Conservation (phyloP, 1,140 invertebrate genomes). For the Eulimnadia texana region DNA sequence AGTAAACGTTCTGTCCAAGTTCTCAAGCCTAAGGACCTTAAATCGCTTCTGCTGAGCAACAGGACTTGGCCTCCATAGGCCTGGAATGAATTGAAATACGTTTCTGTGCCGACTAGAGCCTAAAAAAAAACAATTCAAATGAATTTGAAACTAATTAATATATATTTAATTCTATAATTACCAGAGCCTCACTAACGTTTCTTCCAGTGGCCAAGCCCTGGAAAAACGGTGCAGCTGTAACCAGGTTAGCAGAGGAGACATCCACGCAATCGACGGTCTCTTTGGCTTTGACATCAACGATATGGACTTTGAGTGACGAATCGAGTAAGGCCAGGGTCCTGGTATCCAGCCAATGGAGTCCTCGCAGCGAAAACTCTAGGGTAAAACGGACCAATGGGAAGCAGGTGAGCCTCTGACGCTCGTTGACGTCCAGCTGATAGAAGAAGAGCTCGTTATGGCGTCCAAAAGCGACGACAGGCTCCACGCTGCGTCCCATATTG, state of each 20-base stretch:
- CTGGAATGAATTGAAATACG: slow-evolving; percentile 79
- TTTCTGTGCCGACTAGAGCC: slow-evolving; percentile 67
- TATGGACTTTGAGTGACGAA: slow-evolving; percentile 1
- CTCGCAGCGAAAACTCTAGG: slow-evolving; percentile 7
- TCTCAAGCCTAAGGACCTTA: slow-evolving; percentile 64
- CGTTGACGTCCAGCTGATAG: slow-evolving; percentile 45
- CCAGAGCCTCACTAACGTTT: slow-evolving; percentile 58
- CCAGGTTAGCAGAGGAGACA: slow-evolving; percentile 30
- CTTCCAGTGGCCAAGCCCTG: slow-evolving; percentile 43
- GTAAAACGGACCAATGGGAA: slow-evolving; percentile 8
- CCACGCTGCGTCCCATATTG: slow-evolving; percentile 49
- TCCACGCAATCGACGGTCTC: slow-evolving; percentile 20
- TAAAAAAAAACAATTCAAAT: slow-evolving; percentile 30
- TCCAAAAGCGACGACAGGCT: slow-evolving; percentile 74
- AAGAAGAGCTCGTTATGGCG: slow-evolving; percentile 64
- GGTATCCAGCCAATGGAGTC: slow-evolving; percentile 9
- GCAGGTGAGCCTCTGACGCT: not conserved
- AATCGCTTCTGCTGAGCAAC: slow-evolving; percentile 62
- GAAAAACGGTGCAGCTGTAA: slow-evolving; percentile 35
- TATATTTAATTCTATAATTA: slow-evolving; percentile 24
- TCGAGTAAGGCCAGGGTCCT: slow-evolving; percentile 16
- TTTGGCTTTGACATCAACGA: slow-evolving; percentile 11
- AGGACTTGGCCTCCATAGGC: slow-evolving; percentile 66
- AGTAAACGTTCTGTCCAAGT: slow-evolving; percentile 64
- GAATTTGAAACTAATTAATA: slow-evolving; percentile 7